Base-by-base conservation (phyloP, 2,888 invertebrate species). In the Philonicus albiceps region DNA sequence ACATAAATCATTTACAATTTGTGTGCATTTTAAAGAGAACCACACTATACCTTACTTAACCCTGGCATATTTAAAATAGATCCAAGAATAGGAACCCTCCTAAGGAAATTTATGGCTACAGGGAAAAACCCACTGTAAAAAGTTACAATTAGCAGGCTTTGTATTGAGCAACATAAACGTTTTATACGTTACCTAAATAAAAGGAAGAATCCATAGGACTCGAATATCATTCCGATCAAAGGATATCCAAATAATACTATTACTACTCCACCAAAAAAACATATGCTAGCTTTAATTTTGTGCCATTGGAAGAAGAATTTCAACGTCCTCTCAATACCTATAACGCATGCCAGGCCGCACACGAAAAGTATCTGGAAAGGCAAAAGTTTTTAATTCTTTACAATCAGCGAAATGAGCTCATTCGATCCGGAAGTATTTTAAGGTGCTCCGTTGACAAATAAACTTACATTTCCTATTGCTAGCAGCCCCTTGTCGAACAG, bases 381-480 rank as follows among this genome's bases (percentile, higher is more conserved):
- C 16, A 13, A 43, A 19, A 6, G 11, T 13, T 22, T 22, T 3
- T 19, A 78, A 27, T 6, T 11, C 22, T 27, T 2, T 43, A 22
- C 8, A 3, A 11, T 6, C 49, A 1, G 6, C 5, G n/a, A 49
- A n/a, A n/a, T 49, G n/a, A 19, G 16, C 49, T 49, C 16, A 49
- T 1, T n/a, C 6, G 5, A 49, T 49, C n/a, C 16, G n/a, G n/a
- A n/a, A 49, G 49, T 4, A 49, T 16, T n/a, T n/a, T 49, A 6
- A 7, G n/a, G 49, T 6, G 2, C 5, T 49, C n/a, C 5, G 3
- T 6, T n/a, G 49, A 2, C 1, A 22, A 64, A 22, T 37, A 86
- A 89, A 95, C 97, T 96, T 94, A 99, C 99, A 95, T 99, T 99
- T 91, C 99, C 99, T 92, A 99, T 98, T n/a, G 99, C 99, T 86